Conservation (phyloP, 2,113 vertebrate genomes). For the Corythoichthys haematopterus region DNA sequence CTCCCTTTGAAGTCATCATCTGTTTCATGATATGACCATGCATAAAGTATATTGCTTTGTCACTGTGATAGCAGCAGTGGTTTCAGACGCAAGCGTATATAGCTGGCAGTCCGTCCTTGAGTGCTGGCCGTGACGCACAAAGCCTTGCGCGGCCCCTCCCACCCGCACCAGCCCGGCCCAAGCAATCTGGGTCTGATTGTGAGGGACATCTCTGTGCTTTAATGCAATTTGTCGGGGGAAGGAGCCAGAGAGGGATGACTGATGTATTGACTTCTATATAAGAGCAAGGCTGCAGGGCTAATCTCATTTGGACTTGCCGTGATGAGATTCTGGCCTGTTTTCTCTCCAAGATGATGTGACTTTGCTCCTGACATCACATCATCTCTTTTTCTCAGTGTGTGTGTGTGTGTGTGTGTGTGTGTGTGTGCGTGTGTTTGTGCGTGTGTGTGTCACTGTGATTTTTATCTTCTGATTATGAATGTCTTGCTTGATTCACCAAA, state of each 20-base stretch:
- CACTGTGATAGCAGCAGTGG: not conserved
- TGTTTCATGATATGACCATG: not conserved
- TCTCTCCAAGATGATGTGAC: constrained; percentile 64
- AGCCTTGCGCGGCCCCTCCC: not conserved
- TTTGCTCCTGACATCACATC: constrained; percentile 59
- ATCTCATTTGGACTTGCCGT: constrained; percentile 63
- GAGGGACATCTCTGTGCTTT: constrained; percentile 53
- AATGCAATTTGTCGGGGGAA: constrained; percentile 59
- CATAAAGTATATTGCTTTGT: not conserved
- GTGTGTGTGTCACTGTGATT: not conserved
- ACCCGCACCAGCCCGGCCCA: not conserved
- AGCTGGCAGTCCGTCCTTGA: not conserved
- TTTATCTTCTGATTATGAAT: not conserved
- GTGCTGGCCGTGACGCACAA: not conserved
- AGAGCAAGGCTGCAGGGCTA: constrained; percentile 58
- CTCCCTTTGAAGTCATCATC: not conserved
- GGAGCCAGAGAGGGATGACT: constrained; percentile 56
- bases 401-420: constrained; percentile 10
- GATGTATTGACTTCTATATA: constrained; percentile 68
- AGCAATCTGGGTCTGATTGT: constrained; percentile 39
- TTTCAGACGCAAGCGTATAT: not conserved
- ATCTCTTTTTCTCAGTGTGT: not conserved
- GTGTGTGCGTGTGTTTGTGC: constrained; percentile 3
- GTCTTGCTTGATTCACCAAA: not conserved
- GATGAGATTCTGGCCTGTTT: constrained; percentile 68